phyloP scores from a whole-genome alignment of 2,888 invertebrate species.

The Criorhina ranunculi region DNA sequence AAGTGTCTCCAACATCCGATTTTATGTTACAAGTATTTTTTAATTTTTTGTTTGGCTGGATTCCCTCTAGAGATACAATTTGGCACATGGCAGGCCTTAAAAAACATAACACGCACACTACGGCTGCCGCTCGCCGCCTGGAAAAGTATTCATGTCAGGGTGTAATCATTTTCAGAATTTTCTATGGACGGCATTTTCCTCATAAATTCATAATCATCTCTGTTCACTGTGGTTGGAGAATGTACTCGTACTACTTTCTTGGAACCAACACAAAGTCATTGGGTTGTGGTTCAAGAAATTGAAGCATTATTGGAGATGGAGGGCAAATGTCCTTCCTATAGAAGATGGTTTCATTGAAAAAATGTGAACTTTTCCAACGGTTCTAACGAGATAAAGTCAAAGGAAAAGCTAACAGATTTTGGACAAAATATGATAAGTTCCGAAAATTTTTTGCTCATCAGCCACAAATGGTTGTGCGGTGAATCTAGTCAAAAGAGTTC shows the following conservation, averaged over 20 bases:
- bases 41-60: slow-evolving; percentile 2
- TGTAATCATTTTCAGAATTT: slow-evolving; percentile 39
- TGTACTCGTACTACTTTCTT: slow-evolving; percentile 10
- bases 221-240: slow-evolving; percentile 7
- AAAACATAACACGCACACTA: neutral
- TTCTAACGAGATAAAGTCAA: neutral
- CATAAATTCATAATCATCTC: slow-evolving; percentile 60
- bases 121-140: neutral
- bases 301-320: neutral
- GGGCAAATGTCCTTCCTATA: neutral
- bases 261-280: slow-evolving; percentile 24
- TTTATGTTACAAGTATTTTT: slow-evolving; percentile 1
- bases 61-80: slow-evolving; percentile 8
- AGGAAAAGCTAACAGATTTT: neutral
- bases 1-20: slow-evolving; percentile 45
- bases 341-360: neutral
- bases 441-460: slow-evolving; percentile 35
- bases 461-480: neutral
- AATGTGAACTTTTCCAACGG: neutral
- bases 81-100: slow-evolving; percentile 1
- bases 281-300: neutral
- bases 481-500: neutral
- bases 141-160: slow-evolving; percentile 35
- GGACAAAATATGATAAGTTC: neutral
- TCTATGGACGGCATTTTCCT: slow-evolving; percentile 20